These are phyloP conservation scores for Pseudochirops corinnae DNA, from an alignment of 2,797 vertebrate genomes.

Conservation along the genomic window DNA sequence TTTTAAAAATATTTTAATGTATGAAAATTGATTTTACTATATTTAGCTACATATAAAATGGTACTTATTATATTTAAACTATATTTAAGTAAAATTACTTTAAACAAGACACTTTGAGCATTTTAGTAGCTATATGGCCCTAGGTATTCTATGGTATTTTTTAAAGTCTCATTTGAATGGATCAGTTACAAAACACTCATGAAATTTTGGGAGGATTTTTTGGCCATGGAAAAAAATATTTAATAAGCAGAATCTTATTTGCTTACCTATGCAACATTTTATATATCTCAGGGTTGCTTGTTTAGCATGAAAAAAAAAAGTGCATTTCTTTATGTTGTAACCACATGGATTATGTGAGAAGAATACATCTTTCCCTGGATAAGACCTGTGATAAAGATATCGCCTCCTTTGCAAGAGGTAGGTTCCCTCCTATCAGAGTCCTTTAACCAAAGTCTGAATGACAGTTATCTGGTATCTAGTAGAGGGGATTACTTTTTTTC, in stretches of 20 bases:
- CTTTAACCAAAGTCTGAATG: neutral
- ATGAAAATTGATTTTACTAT: neutral
- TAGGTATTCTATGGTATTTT: neutral
- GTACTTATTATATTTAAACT: no score
- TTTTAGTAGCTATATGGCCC: neutral
- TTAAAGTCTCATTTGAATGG: neutral
- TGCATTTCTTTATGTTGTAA: neutral
- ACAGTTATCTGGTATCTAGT: neutral
- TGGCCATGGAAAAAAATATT: neutral
- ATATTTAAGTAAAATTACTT: neutral
- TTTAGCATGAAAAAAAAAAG: neutral
- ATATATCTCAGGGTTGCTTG: neutral
- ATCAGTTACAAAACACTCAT: neutral
- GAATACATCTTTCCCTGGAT: neutral
- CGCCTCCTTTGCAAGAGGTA: neutral
- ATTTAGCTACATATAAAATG: no score
- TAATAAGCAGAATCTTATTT: neutral
- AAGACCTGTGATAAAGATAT: neutral
- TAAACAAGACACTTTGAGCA: neutral
- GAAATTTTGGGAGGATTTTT: neutral
- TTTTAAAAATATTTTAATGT: neutral
- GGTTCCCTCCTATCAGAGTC: neutral
- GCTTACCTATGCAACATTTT: neutral
- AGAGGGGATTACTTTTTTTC: neutral
- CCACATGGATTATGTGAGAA: neutral